Evolutionary conservation across 2,113 vertebrate genomes (phyloP).

Genomic region (Boulengeromyrus knoepffleri): DNA sequence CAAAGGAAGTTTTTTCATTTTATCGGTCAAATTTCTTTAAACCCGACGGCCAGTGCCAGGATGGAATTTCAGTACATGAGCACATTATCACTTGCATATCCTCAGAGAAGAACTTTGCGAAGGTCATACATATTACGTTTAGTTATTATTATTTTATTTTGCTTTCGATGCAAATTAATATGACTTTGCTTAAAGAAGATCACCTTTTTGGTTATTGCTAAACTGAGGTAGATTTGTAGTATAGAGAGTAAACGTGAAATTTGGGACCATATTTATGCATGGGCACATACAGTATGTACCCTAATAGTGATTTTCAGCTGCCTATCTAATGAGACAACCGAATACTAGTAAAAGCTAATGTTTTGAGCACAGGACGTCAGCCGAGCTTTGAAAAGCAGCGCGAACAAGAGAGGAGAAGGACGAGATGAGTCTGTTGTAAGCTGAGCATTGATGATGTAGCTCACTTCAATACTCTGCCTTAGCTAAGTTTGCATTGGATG

Average conservation of each 20-base stretch:
- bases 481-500: not conserved
- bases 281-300: not conserved
- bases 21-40: not conserved
- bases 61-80: not conserved
- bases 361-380: not conserved
- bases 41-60: not conserved
- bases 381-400: not conserved
- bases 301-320: not conserved
- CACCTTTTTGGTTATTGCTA: not conserved
- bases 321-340: not conserved
- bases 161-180: not conserved
- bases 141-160: not conserved
- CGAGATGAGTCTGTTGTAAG: not conserved
- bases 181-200: not conserved
- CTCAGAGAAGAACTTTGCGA: not conserved
- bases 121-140: not conserved
- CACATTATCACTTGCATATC: not conserved
- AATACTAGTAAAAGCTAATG: not conserved
- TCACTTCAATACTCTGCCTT: not conserved
- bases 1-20: not conserved
- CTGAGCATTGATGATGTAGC: not conserved
- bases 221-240: not conserved
- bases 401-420: not conserved
- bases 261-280: not conserved
- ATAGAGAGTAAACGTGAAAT: not conserved